Base-by-base conservation (phyloP, 2,113 vertebrate species). In the Anarrhichthys ocellatus region DNA sequence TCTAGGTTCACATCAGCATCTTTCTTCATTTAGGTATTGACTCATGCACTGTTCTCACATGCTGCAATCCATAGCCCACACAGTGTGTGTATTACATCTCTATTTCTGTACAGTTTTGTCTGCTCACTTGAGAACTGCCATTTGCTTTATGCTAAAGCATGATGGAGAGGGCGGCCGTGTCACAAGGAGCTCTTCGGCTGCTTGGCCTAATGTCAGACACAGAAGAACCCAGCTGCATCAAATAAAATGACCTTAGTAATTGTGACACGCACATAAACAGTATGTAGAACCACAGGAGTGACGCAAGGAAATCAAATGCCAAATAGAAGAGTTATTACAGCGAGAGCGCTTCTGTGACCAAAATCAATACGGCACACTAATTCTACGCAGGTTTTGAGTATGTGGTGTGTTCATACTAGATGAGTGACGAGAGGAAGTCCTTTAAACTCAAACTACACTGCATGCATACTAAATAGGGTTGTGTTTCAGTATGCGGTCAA, bases 11-110 rank as follows among this genome's bases (percentile, higher is more conserved):
- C 92, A 94, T 94, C 93, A 93, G 91, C 93, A 94, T 93, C 88
- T 93, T 93, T 94, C 93, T 92, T 92, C 87, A 93, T 94, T 93
- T 93, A 85, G 83, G 76, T 92, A 94, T 93, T 85, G 93, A 92
- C 93, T 88, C 83, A 56, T 63, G 84, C 84, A 78, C 76, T 78
- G 88, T 91, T 86, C 88, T 84, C 88, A 83, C 85, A 83, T 87
- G 89, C 77, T 86, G 73, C 79, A 9, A 93, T 93, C 90, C 67
- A 90, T 93, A 91, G 85, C 79, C 80, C 56, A 64, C 84, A 74
- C 87, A 48, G 71, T 70, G 76, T 76, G 76, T 82, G 83, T 78
- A 86, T 90, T 94, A 88, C 78, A 90, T 87, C 87, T 92, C 91
- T 91, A 88, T 93, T 92, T 91, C 85, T 87, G 80, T 70, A 68